Percentiles rank a stretch among this genome's conserved stretches.
These are phyloP conservation scores for Anomalospiza imberbis DNA, from an alignment of 2,797 vertebrate genomes.

Conservation along the genomic window DNA sequence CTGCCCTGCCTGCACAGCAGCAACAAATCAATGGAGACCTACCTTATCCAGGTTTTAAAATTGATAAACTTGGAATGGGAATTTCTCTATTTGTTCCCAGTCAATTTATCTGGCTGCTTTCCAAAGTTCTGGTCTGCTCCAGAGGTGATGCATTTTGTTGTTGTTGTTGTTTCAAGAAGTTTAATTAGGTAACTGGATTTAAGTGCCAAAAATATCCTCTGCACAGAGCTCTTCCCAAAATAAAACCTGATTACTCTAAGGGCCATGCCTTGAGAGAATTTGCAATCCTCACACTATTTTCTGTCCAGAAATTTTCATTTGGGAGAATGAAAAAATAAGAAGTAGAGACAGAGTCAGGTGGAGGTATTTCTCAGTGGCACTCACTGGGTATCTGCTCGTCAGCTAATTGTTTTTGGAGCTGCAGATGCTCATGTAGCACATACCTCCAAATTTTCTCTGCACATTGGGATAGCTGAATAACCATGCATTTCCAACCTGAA, in stretches of 20 bases:
- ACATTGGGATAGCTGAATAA: neutral
- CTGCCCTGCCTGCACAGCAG: neutral
- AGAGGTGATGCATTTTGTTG: neutral
- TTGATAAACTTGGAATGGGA: neutral
- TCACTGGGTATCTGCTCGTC: neutral
- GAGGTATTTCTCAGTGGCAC: neutral
- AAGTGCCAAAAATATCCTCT: neutral
- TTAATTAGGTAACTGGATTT: slow-evolving; percentile 5
- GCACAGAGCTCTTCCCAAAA: neutral
- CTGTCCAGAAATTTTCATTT: neutral
- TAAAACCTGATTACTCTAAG: neutral
- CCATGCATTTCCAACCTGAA: neutral
- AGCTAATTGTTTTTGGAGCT: neutral
- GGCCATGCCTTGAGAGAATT: neutral
- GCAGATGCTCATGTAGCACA: neutral
- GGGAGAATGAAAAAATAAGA: neutral
- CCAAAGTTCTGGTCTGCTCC: neutral
- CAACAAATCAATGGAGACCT: neutral
- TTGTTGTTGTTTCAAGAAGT: neutral
- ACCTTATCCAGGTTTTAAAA: neutral
- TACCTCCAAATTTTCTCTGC: neutral
- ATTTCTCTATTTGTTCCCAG: neutral
- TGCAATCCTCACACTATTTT: neutral
- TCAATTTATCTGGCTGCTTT: neutral
- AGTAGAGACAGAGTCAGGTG: neutral